Evolutionary conservation across 2,888 invertebrate genomes (phyloP).

Genomic region (Gymnocheta viridis): DNA sequence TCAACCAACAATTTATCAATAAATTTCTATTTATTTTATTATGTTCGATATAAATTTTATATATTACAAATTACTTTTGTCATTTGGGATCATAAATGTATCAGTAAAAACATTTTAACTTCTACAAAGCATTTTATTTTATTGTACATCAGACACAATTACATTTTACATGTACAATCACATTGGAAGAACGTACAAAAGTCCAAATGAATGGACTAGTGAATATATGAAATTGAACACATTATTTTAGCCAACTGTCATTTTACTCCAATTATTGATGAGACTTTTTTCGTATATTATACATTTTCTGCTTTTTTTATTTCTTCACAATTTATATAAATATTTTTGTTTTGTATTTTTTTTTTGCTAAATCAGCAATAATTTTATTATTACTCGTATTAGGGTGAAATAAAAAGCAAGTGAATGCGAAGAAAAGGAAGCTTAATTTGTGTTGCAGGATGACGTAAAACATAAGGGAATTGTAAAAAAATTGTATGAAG

Average conservation of each 20-base stretch:
- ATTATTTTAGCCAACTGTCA: slow-evolving; percentile 65
- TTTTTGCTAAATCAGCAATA: slow-evolving; percentile 64
- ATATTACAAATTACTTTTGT: slow-evolving; percentile 53
- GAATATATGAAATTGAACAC: slow-evolving; percentile 52
- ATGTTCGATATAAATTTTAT: slow-evolving; percentile 42
- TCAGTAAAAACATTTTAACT: slow-evolving; percentile 23
- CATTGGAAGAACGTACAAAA: slow-evolving; percentile 13
- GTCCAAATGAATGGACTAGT: slow-evolving; percentile 6
- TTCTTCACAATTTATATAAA: slow-evolving; percentile 6
- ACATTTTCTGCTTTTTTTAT: not conserved
- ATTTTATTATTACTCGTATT: slow-evolving; percentile 27
- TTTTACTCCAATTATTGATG: slow-evolving; percentile 54
- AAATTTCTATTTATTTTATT: slow-evolving; percentile 50
- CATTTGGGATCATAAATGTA: slow-evolving; percentile 58
- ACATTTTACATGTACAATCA: not conserved
- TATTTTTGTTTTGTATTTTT: no score
- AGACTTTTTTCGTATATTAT: slow-evolving; percentile 19
- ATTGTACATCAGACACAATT: not conserved
- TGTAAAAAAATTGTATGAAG: not conserved
- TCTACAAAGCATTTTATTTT: not conserved
- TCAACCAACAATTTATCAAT: slow-evolving; percentile 25
- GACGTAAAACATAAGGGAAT: not conserved
- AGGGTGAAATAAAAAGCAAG: not conserved
- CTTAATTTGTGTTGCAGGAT: slow-evolving; percentile 2
- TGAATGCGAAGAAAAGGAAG: not conserved